Evolutionary conservation across 1,140 invertebrate genomes (phyloP), one percentile per base, ranked within the genome.

Genomic region (Hypsibius dujardini): DNA sequence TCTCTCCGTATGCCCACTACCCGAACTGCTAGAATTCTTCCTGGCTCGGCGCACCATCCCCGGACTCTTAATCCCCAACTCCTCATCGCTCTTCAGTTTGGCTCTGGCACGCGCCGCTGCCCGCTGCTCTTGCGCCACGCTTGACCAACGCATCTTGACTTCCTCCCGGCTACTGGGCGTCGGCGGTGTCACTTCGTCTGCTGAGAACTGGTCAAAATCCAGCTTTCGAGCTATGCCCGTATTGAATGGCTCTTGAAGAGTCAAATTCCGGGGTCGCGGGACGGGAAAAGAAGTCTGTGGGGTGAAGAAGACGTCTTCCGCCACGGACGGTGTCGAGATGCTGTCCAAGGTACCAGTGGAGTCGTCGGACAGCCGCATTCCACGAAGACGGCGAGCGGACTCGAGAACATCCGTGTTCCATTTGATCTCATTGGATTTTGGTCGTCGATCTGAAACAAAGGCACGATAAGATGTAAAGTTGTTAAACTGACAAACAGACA

Each of bases 61-160:
- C 12, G 12, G 12, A 67, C 12, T 15, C 12, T 42, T 67, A 42
- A 7, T 12, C 12, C 86, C 86, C 1, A 88, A 76, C 75, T 88
- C 86, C 73, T 86, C 83, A 76, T 89, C 87, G 59, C 84, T 87
- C 75, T 86, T 86, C 1, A 87, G 77, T 70, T 84, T 82, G 1
- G 85, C 87, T 47, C 87, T 79, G 46, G 85, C 84, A 67, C 86
- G 78, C 0, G 87, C 87, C 74, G 86, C 85, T 74, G 62, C 62
- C 42, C 42, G 12, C 62, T 45, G 62, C 42, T 67, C 62, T 3
- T 67, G 12, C 62, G 50, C n/a, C 50, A n/a, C 50, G n/a, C 50
- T 56, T n/a, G n/a, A 56, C 50, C 7, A n/a, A n/a, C 50, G 50
- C 50, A 12, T 7, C 50, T 56, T 56, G 7, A 56, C 50, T n/a